Evolutionary conservation across 2,797 vertebrate genomes (phyloP).

Genomic region (Phylloscopus collybita): DNA sequence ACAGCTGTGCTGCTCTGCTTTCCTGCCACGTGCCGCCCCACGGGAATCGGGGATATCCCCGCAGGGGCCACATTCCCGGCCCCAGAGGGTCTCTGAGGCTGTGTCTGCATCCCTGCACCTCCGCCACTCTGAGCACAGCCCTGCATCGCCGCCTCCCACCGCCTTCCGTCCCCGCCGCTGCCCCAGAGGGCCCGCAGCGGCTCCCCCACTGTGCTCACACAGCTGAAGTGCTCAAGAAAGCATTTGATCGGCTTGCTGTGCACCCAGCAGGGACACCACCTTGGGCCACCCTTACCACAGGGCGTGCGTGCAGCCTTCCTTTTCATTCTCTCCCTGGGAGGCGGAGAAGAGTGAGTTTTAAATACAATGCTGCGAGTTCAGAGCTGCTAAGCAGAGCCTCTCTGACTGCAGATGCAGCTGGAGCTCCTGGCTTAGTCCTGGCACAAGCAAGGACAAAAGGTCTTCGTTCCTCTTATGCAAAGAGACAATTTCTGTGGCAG

Average conservation of each 20-base stretch:
- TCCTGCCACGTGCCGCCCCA: fast-evolving
- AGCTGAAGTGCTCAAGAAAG: neutral
- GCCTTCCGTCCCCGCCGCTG: fast-evolving
- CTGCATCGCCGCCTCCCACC: fast-evolving
- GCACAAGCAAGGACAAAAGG: conserved; percentile 36
- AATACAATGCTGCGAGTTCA: neutral
- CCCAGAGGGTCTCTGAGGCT: neutral
- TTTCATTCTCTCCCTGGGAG: neutral
- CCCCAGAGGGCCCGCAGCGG: neutral
- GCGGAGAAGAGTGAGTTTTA: neutral
- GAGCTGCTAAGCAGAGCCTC: neutral
- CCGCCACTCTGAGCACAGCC: fast-evolving
- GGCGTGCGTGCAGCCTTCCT: neutral
- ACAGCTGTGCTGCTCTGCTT: neutral
- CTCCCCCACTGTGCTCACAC: fast-evolving
- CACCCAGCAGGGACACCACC: neutral
- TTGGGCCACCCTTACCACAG: neutral
- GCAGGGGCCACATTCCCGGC: fast-evolving
- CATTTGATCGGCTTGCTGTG: neutral
- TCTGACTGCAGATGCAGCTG: conserved; percentile 28
- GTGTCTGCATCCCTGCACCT: neutral
- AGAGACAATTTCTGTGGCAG: conserved; percentile 40
- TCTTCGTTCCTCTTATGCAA: neutral
- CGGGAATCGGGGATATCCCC: fast-evolving
- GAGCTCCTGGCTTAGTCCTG: conserved; percentile 13